A percentile compares a stretch with the other conserved stretches of the same genome.
phyloP scores from a whole-genome alignment of 2,113 vertebrate genomes.

The Cololabis saira region DNA sequence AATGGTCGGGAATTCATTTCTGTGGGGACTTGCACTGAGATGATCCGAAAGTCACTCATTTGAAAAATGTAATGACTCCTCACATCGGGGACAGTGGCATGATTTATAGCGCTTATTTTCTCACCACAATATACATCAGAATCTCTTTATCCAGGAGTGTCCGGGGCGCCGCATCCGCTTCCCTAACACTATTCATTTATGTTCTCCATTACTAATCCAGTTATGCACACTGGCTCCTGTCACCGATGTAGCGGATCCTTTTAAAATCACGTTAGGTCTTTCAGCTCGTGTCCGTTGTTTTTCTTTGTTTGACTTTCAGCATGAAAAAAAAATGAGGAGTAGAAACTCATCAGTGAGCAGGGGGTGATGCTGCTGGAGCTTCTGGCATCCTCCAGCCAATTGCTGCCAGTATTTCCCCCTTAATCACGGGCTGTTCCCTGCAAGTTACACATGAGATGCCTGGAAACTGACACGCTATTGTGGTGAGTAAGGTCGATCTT shows the following conservation, averaged over 20 bases:
- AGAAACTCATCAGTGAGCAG: conserved; percentile 14
- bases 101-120: conserved; percentile 69
- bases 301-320: conserved; percentile 27
- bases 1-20: conserved; percentile 49
- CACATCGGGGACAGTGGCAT: conserved; percentile 62
- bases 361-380: neutral
- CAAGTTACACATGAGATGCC: conserved; percentile 23
- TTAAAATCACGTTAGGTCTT: conserved; percentile 66
- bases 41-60: conserved; percentile 61
- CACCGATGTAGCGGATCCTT: conserved; percentile 55
- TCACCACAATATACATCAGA: conserved; percentile 59
- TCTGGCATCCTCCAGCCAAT: neutral
- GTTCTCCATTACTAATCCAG: conserved; percentile 73
- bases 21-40: conserved; percentile 42
- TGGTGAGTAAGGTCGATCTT: conserved; percentile 25
- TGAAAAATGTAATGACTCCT: conserved; percentile 67
- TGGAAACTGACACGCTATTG: conserved; percentile 19
- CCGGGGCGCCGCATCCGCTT: conserved; percentile 37
- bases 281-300: conserved; percentile 55
- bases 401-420: conserved; percentile 7
- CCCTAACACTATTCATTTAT: conserved; percentile 61
- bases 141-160: conserved; percentile 65
- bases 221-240: conserved; percentile 62
- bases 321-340: conserved; percentile 19
- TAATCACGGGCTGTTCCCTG: conserved; percentile 16